Base-by-base conservation (phyloP, 1,140 invertebrate species). In the Apis cerana region DNA sequence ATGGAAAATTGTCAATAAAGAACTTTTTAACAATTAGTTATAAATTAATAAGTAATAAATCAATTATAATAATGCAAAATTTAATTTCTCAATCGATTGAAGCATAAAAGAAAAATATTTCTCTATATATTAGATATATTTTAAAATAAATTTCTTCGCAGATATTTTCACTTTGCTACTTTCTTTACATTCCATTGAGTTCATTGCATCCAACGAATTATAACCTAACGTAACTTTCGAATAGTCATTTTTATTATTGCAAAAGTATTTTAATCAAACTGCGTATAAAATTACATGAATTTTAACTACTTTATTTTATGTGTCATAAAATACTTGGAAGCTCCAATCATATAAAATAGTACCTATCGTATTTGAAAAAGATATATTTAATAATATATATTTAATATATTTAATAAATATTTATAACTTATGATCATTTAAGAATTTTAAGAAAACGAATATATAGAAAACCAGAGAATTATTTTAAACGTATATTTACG, bases 291-390 rank as follows among this genome's bases (percentile, higher is more conserved):
- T 56, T n/a, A n/a, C 33, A 54, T 19, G 50, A 59, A 56, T 43
- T 64, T 56, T 48, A 56, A 56, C 50, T 17, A 23, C 33, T 74
- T 56, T 27, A 54, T 74, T 80, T 80, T 74, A 80, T 74, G 59
- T 27, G 69, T 11, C 59, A 12, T 80, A 74, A 64, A 80, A 54
- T 80, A 19, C 27, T 11, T 23, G 4, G 23, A 13, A 43, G 54
- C 13, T 23, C 50, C 21, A 13, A 61, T 72, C 78, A 48, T 74
- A 62, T 64, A 80, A 54, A 64, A 56, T n/a, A 72, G 64, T 50
- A 54, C 64, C 1, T 17, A 7, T n/a, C 23, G 19, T 43, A 62
- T 54, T 68, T 23, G 52, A 58, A 15, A n/a, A 72, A 17, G 27
- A 23, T 54, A 21, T 10, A 27, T 48, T n/a, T 21, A 56, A 71